phyloP scores from a whole-genome alignment of 2,797 vertebrate genomes.

The Hirundo rustica region DNA sequence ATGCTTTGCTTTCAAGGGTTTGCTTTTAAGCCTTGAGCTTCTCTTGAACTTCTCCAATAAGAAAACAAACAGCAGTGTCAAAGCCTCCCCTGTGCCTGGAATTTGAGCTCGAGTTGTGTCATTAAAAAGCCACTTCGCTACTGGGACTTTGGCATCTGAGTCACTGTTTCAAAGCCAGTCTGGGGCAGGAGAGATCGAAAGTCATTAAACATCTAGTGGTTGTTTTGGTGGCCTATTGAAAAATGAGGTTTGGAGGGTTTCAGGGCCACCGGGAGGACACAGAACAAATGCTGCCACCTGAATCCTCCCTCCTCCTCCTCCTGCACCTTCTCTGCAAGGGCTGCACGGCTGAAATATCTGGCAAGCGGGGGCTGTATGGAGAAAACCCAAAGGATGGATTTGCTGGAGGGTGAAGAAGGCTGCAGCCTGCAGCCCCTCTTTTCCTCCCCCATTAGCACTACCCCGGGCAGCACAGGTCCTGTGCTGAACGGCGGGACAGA shows the following conservation, averaged over 20 bases:
- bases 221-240: conserved; percentile 61
- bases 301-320: background rate
- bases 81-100: conserved; percentile 69
- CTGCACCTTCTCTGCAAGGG: background rate
- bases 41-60: conserved; percentile 79
- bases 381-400: background rate
- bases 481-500: fast-evolving
- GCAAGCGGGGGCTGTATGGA: background rate
- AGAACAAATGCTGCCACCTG: conserved; percentile 32
- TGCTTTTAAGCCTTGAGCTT: conserved; percentile 77
- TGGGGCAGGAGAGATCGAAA: conserved; percentile 67
- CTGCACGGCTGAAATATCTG: background rate
- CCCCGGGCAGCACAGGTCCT: background rate
- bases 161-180: conserved; percentile 67
- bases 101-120: conserved; percentile 52
- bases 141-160: conserved; percentile 62
- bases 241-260: conserved; percentile 46
- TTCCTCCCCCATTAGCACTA: background rate
- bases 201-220: conserved; percentile 63
- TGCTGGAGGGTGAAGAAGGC: background rate
- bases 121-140: conserved; percentile 62
- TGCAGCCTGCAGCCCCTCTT: background rate
- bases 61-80: conserved; percentile 78
- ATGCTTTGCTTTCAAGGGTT: conserved; percentile 78
- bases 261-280: background rate